A percentile compares a stretch with the other conserved stretches of the same genome.
These are phyloP conservation scores for Leucophora obtusa DNA, from an alignment of 2,888 invertebrate species.

Conservation along the genomic window DNA sequence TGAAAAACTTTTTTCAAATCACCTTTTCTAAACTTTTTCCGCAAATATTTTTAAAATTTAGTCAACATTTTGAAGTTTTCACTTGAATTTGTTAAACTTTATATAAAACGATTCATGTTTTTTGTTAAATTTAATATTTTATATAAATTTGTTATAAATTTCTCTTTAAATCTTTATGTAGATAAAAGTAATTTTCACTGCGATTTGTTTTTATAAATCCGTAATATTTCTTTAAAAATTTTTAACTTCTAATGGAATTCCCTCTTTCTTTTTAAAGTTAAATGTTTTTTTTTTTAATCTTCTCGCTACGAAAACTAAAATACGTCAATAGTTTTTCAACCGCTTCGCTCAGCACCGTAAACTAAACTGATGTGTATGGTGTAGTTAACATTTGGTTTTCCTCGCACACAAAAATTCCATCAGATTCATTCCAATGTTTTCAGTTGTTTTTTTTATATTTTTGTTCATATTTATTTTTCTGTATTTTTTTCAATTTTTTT, in stretches of 20 bases:
- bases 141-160: neutral
- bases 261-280: neutral
- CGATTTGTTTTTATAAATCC: neutral
- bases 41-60: neutral
- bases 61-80: neutral
- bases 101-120: neutral
- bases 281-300: conserved; percentile 21
- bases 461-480: conserved; percentile 3
- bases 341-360: conserved; percentile 74
- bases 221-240: neutral
- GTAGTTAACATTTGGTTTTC: conserved; percentile 63
- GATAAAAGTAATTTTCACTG: conserved; percentile 1
- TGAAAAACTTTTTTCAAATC: neutral
- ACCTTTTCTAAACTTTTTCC: neutral
- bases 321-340: conserved; percentile 62
- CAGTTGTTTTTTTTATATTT: conserved; percentile 12
- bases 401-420: conserved; percentile 62
- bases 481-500: conserved; percentile 34
- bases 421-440: conserved; percentile 62
- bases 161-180: neutral
- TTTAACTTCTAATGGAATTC: neutral
- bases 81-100: neutral
- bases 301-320: conserved; percentile 12
- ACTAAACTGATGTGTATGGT: conserved; percentile 70
- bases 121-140: neutral